Conservation (phyloP, 2,113 vertebrate species). For the Morone chrysops region DNA sequence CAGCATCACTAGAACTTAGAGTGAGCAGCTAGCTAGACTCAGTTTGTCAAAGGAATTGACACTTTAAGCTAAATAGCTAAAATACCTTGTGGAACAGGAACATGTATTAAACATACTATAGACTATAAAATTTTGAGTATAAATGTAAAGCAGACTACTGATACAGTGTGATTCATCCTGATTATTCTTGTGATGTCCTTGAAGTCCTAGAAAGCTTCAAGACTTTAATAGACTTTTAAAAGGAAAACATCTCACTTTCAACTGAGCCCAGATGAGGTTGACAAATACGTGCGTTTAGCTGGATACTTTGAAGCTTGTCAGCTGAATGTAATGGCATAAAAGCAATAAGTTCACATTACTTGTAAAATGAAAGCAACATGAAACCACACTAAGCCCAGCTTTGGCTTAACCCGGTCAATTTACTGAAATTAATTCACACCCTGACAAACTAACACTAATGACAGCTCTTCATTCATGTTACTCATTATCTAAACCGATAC, state of each 20-base stretch:
- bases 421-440: neutral
- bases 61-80: neutral
- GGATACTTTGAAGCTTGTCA: neutral
- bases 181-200: neutral
- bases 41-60: neutral
- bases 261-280: neutral
- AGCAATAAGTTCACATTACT: neutral
- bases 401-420: neutral
- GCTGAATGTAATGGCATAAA: neutral
- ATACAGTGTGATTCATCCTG: neutral
- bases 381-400: neutral
- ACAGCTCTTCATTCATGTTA: neutral
- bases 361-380: neutral
- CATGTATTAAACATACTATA: neutral
- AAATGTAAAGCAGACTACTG: neutral
- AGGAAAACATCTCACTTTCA: neutral
- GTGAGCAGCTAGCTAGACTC: neutral
- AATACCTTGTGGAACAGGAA: neutral
- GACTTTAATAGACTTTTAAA: neutral
- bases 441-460: neutral
- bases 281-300: neutral
- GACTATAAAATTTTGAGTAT: neutral
- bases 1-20: constrained; percentile 6
- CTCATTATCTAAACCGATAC: constrained; percentile 17
- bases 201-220: neutral